Evolutionary conservation across 2,888 invertebrate genomes (phyloP), one percentile per base, ranked within the genome.

Genomic region (Drosophila diplacantha): DNA sequence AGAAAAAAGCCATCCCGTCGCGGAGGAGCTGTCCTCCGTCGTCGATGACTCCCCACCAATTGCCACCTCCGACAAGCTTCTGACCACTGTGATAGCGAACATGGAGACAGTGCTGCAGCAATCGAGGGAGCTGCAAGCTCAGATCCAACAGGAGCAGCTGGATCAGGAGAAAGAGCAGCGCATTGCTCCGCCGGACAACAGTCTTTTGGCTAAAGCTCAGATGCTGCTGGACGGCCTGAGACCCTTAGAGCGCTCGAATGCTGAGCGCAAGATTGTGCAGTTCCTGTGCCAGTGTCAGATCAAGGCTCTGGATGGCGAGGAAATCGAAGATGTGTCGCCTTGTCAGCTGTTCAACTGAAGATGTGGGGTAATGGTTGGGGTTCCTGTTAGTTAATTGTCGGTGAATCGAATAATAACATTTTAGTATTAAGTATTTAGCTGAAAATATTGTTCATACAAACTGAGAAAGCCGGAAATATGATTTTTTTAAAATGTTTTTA

Each of bases 201-300:
- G 59, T 18, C 29, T 83, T 3, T 18, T 80, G 16, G 56, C 38
- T 54, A 84, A 83, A 41, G 70, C 85, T 3, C 76, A 81, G 51
- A 80, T 86, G 77, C 59, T 85, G 24, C 69, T 85, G 3, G 87
- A 84, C 20, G 83, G 79, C 0, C 58, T 86, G 2, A 72, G 58
- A 14, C 39, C 60, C 9, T 66, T 73, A 5, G 73, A 86, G 29
- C 76, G 82, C 2, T 35, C 64, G 0, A 73, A 62, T 22, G 86
- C 85, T 5, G 87, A 87, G 53, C 79, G 81, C 1, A 85, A 87
- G 67, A 86, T 86, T 56, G 54, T 87, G n/a, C 81, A 85, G 60
- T 86, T 86, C 50, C 66, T 86, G 3, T 87, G 86, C 38, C 86
- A 86, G 67, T 86, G 85, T 16, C 85, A 87, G 71, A 87, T 87